A percentile compares a stretch with the other conserved stretches of the same genome.
phyloP scores from a whole-genome alignment of 1,140 invertebrate species.

The Dufourea novaeangliae region DNA sequence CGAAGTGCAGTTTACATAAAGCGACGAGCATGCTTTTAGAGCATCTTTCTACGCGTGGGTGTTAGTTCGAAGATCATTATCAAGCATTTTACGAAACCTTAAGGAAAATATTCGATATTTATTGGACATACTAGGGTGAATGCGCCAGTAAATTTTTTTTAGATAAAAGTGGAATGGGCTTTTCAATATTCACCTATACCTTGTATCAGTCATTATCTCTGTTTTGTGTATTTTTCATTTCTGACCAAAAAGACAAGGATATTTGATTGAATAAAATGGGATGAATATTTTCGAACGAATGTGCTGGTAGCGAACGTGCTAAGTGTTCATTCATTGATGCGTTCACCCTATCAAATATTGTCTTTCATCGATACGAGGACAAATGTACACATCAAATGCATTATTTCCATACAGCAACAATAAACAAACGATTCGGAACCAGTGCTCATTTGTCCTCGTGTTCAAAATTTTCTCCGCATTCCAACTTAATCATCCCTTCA shows the following conservation, averaged over 20 bases:
- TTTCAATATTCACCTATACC: too few species aligned
- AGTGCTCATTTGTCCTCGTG: background rate
- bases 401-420: background rate
- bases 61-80: background rate
- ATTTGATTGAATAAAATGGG: too few species aligned
- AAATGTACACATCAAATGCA: background rate
- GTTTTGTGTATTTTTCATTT: too few species aligned
- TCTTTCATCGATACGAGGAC: background rate
- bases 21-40: constrained; percentile 2
- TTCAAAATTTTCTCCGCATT: background rate
- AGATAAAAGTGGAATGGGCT: too few species aligned
- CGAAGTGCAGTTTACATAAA: background rate
- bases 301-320: too few species aligned
- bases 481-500: background rate
- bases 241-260: too few species aligned
- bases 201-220: too few species aligned
- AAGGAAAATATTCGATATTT: background rate
- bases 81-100: background rate
- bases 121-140: too few species aligned
- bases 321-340: too few species aligned
- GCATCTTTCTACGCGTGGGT: background rate
- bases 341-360: too few species aligned
- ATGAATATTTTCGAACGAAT: too few species aligned
- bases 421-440: background rate
- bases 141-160: too few species aligned